phyloP scores from a whole-genome alignment of 2,113 vertebrate species.

The Urocitellus parryii region DNA sequence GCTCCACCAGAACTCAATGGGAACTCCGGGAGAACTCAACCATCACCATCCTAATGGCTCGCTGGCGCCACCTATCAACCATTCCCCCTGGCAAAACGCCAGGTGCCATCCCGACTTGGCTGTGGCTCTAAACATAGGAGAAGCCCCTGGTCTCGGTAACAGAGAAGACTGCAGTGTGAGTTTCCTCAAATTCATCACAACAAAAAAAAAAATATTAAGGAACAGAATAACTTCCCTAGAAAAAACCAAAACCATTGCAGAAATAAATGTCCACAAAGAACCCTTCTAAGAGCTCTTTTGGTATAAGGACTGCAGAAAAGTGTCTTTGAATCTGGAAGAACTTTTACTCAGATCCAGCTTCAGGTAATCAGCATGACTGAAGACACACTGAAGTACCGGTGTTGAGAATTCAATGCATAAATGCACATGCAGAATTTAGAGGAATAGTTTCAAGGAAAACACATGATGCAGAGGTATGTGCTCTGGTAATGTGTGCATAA shows the following conservation, averaged over 20 bases:
- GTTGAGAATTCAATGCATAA: background rate
- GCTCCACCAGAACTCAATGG: too few relatives aligned
- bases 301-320: background rate
- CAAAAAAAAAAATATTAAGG: background rate
- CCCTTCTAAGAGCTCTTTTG: too few relatives aligned
- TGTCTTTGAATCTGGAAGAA: background rate
- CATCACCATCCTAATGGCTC: too few relatives aligned
- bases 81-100: too few relatives aligned
- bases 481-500: too few relatives aligned
- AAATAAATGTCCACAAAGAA: background rate
- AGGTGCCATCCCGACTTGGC: too few relatives aligned
- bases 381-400: background rate
- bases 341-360: background rate
- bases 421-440: background rate
- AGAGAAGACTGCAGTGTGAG: background rate
- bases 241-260: background rate
- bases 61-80: too few relatives aligned
- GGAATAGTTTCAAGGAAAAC: background rate
- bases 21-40: too few relatives aligned
- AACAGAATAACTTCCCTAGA: background rate
- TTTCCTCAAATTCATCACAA: background rate
- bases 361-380: background rate
- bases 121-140: too few relatives aligned
- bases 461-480: accelerated
- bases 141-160: background rate